Evolutionary conservation across 2,797 vertebrate genomes (phyloP).

Genomic region (Nothura maculosa): DNA sequence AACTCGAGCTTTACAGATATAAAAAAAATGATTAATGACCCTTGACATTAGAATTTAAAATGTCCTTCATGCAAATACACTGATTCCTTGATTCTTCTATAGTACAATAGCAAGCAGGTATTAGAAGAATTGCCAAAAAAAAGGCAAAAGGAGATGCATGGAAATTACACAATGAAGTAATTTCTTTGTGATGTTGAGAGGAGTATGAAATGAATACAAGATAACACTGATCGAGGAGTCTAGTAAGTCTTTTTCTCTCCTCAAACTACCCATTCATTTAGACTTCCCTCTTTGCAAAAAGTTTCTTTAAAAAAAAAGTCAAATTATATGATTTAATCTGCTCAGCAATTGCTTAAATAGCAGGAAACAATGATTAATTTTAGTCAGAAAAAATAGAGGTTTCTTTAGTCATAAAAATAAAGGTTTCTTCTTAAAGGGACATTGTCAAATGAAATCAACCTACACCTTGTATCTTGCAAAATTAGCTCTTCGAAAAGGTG

Average conservation of each 20-base stretch:
- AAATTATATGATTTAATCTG: conserved; percentile 18
- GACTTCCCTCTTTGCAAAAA: background rate
- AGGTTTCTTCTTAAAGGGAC: background rate
- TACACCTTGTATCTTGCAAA: background rate
- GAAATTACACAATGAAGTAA: conserved; percentile 83
- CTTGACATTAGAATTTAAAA: conserved; percentile 85
- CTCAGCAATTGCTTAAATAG: background rate
- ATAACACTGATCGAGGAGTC: conserved; percentile 62
- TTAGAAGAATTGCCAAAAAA: conserved; percentile 87
- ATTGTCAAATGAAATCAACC: background rate
- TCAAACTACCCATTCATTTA: background rate
- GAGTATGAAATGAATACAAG: conserved; percentile 79
- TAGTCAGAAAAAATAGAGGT: background rate
- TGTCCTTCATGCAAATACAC: conserved; percentile 81
- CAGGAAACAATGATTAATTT: conserved; percentile 24
- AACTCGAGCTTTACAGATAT: conserved; percentile 48
- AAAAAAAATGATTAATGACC: conserved; percentile 82
- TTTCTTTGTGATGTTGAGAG: conserved; percentile 67
- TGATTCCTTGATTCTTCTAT: conserved; percentile 71
- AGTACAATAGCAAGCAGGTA: conserved; percentile 85
- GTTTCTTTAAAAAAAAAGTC: background rate
- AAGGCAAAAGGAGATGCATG: conserved; percentile 74
- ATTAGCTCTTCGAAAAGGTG: background rate
- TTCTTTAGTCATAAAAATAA: background rate
- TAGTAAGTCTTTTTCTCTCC: background rate